phyloP scores from a whole-genome alignment of 2,797 vertebrate species.

The Eleutherodactylus coqui region DNA sequence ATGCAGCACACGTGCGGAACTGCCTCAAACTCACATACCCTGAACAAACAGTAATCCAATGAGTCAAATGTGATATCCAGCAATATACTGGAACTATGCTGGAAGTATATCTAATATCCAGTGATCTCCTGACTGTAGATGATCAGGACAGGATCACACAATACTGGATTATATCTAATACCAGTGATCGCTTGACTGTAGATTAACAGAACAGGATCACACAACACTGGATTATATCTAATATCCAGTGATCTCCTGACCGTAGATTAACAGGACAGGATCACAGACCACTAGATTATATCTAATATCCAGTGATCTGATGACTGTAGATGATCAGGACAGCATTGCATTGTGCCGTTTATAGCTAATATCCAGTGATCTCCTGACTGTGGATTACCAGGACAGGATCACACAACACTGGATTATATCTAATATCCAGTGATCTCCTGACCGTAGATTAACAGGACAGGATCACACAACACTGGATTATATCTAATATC shows the following conservation, averaged over 20 bases:
- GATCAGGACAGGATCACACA: constrained; percentile 29
- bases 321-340: background rate
- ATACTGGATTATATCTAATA: constrained; percentile 20
- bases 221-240: background rate
- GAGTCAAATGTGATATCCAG: background rate
- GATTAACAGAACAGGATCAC: background rate
- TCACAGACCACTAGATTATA: background rate
- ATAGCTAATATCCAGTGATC: background rate
- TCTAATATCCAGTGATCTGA: constrained; percentile 5
- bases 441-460: background rate
- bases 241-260: background rate
- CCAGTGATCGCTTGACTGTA: background rate
- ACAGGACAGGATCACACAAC: background rate
- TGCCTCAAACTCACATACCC: constrained; percentile 27
- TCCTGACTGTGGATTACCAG: background rate
- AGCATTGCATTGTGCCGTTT: background rate
- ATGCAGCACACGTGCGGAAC: constrained; percentile 29
- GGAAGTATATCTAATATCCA: background rate
- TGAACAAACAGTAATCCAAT: background rate
- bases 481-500: constrained; percentile 11
- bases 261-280: background rate
- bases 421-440: background rate
- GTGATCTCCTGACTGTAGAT: constrained; percentile 16
- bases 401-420: background rate
- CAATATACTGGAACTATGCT: background rate